Evolutionary conservation across 2,113 vertebrate species (phyloP), one percentile per base, ranked within the genome.

Genomic region (Myiozetetes cayanensis): DNA sequence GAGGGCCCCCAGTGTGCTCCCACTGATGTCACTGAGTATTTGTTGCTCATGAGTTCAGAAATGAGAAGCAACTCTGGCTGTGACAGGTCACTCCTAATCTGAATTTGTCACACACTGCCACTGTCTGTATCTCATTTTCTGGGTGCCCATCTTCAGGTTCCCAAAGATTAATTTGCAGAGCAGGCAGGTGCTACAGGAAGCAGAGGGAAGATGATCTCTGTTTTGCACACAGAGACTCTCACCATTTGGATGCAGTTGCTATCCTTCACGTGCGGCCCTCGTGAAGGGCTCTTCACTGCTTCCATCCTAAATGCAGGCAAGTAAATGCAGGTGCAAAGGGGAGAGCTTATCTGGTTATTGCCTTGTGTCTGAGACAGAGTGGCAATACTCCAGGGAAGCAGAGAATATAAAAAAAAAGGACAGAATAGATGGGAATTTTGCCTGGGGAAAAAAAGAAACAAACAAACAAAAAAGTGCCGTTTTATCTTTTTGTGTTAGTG

Each of bases 51-150:
- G n/a, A 94, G 58, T 71, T 93, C 74, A 90, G 85, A 89, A 91
- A 87, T 52, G 55, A 83, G 56, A 53, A 56, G 30, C 53, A 66
- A n/a, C 52, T 47, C 87, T 53, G 56, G 81, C 74, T 89, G 66
- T 85, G 76, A 90, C 85, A 93, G 30, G 89, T 84, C 78, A 37
- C 39, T 92, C 37, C 76, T 67, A 63, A 92, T 86, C 68, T 92
- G 80, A 90, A 93, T 94, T 78, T 93, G 76, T 85, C 86, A 84
- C 76, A 77, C 59, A 17, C 65, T 63, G 47, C 21, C 65, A 47
- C 80, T 94, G 63, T 46, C 52, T 50, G 61, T 80, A 86, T 47
- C 72, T 93, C 70, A 63, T 92, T 84, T 93, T 87, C 93, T 75
- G 91, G 55, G 43, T 81, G 30, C 61, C 56, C 73, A 52, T 92